Base-by-base conservation (phyloP, 2,113 vertebrate genomes). In the Carassius auratus region DNA sequence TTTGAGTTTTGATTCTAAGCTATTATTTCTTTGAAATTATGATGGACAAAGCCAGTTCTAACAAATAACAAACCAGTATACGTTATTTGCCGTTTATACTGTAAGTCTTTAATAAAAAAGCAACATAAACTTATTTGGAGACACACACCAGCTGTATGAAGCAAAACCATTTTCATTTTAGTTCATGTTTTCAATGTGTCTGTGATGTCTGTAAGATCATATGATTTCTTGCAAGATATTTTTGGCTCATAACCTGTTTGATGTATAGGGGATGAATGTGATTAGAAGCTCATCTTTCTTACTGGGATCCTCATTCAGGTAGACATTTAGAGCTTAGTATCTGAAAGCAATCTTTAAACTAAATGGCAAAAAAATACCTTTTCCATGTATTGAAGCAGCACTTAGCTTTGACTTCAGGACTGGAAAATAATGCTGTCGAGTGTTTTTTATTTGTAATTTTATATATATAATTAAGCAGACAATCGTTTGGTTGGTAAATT, bases 401-500 rank as follows among this genome's bases (percentile, higher is more conserved):
- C 42, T 45, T 45, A 2, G 42, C 42, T 81, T 75, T 64, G 88
- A 84, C 36, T 61, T 73, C 76, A 84, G 84, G 76, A 90, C 84
- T 89, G 81, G 90, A 89, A 86, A 71, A 64, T 13, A 86, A 45
- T 79, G 57, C 14, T 61, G 9, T n/a, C 7, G 14, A n/a, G 38
- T 74, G 38, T 36, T 52, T 88, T 85, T 64, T 45, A 85, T 85
- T 89, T 87, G 87, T 91, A 69, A 62, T 80, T 89, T 90, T 79
- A 84, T 90, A 45, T 86, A 84, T 88, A 90, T 79, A n/a, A 13
- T 80, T 80, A 48, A 80, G 59, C 84, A 55, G 92, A 94, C 93
- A 94, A 94, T 94, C 92, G 92, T 88, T 10, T 80, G 78, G 21
- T 64, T 12, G 30, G 9, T n/a, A 78, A 57, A 21, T 21, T 71